phyloP scores from a whole-genome alignment of 2,888 invertebrate genomes.

The Rhamnusium bicolor region DNA sequence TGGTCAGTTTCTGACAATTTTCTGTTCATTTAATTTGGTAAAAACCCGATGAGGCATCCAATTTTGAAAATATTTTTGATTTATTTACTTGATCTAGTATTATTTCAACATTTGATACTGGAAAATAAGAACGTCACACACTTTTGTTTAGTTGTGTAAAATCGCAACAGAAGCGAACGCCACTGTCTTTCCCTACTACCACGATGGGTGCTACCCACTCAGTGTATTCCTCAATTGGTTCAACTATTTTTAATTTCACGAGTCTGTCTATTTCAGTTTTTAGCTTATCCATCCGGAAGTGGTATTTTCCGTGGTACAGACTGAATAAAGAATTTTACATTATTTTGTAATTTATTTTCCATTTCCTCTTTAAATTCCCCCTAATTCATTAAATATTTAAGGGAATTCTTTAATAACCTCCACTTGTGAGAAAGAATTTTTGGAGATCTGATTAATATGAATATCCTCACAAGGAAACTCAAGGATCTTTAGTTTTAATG shows the following conservation, averaged over 20 bases:
- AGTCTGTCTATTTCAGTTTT: slow-evolving; percentile 22
- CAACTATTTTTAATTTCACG: slow-evolving; percentile 24
- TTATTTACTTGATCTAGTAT: slow-evolving; percentile 48
- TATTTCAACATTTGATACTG: slow-evolving; percentile 52
- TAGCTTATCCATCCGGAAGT: slow-evolving; percentile 18
- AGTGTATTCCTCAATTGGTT: slow-evolving; percentile 27
- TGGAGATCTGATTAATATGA: neutral
- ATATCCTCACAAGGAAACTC: neutral
- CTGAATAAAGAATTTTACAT: slow-evolving; percentile 31
- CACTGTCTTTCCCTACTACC: slow-evolving; percentile 9
- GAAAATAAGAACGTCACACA: slow-evolving; percentile 30
- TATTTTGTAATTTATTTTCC: slow-evolving; percentile 21
- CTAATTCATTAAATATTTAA: slow-evolving; percentile 18
- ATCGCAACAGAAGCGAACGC: slow-evolving; percentile 42
- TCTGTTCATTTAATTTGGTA: slow-evolving; percentile 33
- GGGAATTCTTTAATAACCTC: neutral
- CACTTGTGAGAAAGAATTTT: neutral
- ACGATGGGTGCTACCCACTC: slow-evolving; percentile 37
- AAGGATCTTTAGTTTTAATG: slow-evolving; percentile 16
- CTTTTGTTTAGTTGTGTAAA: slow-evolving; percentile 46
- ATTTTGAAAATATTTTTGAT: slow-evolving; percentile 47
- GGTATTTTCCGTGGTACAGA: slow-evolving; percentile 23
- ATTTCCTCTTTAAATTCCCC: slow-evolving; percentile 34
- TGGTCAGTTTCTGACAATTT: slow-evolving; percentile 7
- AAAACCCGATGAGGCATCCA: slow-evolving; percentile 36